A percentile compares a stretch with the other conserved stretches of the same genome.
Conservation (phyloP, 2,888 invertebrate species). For the Corythucha ciliata region DNA sequence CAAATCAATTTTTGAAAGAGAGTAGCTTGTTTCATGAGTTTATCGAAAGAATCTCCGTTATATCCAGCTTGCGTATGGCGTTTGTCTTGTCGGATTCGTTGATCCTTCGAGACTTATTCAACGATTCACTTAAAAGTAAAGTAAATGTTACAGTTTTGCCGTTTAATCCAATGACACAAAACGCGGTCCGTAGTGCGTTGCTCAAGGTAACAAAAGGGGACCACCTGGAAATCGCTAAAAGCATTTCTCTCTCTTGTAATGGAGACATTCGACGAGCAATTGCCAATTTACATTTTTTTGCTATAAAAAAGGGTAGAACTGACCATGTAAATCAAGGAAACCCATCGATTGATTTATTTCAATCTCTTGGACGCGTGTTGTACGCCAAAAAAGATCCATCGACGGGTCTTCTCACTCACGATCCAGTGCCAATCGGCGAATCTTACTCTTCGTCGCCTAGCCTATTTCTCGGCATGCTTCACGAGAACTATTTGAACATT, state of each 20-base stretch:
- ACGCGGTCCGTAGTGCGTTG: constrained; percentile 19
- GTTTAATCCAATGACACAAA: constrained; percentile 26
- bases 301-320: constrained; percentile 6
- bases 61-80: constrained; percentile 15
- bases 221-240: neutral
- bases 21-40: constrained; percentile 20
- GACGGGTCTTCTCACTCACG: constrained; percentile 16
- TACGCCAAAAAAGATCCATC: constrained; percentile 26
- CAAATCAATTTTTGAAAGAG: constrained; percentile 23
- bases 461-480: constrained; percentile 26
- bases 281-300: constrained; percentile 19
- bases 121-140: constrained; percentile 21
- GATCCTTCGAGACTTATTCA: constrained; percentile 19
- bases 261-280: constrained; percentile 27
- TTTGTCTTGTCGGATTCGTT: constrained; percentile 22
- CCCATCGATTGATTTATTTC: constrained; percentile 25
- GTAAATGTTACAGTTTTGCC: constrained; percentile 11
- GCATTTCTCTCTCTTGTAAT: constrained; percentile 20
- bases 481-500: constrained; percentile 27
- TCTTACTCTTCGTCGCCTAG: constrained; percentile 22
- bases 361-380: constrained; percentile 25
- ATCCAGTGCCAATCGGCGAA: constrained; percentile 23
- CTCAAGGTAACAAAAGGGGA: constrained; percentile 9
- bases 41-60: constrained; percentile 12
- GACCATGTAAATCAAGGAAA: no score